Base-by-base conservation (phyloP, 1,140 invertebrate genomes). In the Carcinoscorpius rotundicauda region DNA sequence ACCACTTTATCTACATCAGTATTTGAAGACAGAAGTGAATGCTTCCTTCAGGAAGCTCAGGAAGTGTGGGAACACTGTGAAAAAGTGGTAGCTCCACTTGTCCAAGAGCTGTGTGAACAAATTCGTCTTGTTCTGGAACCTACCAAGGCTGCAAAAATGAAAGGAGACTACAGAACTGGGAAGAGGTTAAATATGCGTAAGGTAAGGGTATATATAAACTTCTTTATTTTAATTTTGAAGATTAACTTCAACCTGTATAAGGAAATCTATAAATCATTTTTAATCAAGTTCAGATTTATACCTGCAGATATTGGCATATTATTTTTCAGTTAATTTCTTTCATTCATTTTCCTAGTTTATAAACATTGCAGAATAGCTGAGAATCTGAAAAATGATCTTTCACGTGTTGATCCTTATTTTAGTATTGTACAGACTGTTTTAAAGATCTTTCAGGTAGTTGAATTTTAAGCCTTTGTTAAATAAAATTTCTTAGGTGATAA, bases 131-230 rank as follows among this genome's bases (percentile, higher is more conserved):
- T 99, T 55, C 78, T 99, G 10, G 95, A 99, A 80, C 97, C 97
- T 1, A 96, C 93, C 0, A 87, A 92, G 72, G 88, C 93, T 0
- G 88, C 93, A 0, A 85, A 92, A 69, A 78, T 97, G 6, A 91
- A 89, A 70, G 93, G 93, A 68, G 97, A 99, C 77, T 99, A 96
- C 75, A 83, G 93, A 65, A 98, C 93, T 3, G 97, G 97, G 5
- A 91, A 93, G 70, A 82, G 97, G 51, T 87, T 99, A 29, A 99
- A 99, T 77, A 99, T 99, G 96, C 83, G 94, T 58, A 94, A 96
- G 77, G 82, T 85, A 68, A 65, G 52, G 51, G 6, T 2, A 50
- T 29, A 29, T 29, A 29, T 29, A 29, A 2, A 29, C 29, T 29
- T 64, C 11, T 55, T 56, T 9, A 66, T 11, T 52, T 63, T 59